Conservation (phyloP, 2,113 vertebrate genomes). For the Xerus inauris region DNA sequence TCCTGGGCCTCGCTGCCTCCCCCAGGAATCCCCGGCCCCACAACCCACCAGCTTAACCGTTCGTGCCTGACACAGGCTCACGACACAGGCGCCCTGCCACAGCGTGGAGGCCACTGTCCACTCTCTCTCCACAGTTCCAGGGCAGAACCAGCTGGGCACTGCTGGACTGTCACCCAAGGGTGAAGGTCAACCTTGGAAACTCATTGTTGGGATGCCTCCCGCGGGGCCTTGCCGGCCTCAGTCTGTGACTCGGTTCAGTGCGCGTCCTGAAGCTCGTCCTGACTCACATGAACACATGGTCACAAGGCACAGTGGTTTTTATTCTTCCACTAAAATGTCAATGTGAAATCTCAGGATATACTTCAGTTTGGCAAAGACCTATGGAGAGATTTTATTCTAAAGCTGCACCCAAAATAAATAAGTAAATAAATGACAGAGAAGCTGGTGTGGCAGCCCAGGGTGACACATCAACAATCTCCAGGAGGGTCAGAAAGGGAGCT, state of each 20-base stretch:
- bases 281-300: background rate
- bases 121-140: background rate
- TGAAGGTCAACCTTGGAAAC: background rate
- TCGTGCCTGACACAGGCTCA: background rate
- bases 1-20: background rate
- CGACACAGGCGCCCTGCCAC: background rate
- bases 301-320: background rate
- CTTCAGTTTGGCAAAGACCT: background rate
- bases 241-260: background rate
- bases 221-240: fast-evolving
- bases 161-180: background rate
- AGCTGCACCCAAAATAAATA: background rate
- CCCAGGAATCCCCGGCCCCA: fast-evolving
- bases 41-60: background rate
- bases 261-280: background rate
- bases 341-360: background rate
- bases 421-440: no score
- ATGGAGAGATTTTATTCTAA: background rate
- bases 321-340: background rate
- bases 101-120: fast-evolving
- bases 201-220: no score
- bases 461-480: background rate
- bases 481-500: background rate
- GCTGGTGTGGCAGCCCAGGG: background rate
- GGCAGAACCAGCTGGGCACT: no score